phyloP scores from a whole-genome alignment of 1,140 invertebrate species.

The Planococcus citri region DNA sequence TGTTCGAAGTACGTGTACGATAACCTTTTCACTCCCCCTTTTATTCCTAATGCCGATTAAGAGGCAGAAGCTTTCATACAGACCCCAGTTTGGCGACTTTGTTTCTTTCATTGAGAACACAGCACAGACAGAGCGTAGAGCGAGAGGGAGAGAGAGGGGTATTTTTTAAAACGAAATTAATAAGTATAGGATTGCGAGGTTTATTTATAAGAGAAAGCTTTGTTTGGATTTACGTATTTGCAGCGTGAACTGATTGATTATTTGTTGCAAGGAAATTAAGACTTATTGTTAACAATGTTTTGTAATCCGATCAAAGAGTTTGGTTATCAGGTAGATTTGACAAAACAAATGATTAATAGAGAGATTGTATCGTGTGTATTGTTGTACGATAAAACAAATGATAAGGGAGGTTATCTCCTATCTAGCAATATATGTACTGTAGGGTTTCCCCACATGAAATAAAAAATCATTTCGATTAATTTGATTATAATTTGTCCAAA shows the following conservation, averaged over 20 bases:
- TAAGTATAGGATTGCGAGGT: neutral
- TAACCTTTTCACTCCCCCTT: neutral
- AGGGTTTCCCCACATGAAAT: too few species aligned
- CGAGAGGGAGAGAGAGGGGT: too few species aligned
- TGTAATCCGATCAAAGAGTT: neutral
- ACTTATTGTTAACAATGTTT: constrained; percentile 3
- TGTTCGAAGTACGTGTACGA: neutral
- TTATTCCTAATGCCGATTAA: neutral
- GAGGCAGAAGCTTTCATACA: neutral
- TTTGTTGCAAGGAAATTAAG: neutral
- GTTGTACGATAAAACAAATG: too few species aligned
- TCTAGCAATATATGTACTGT: too few species aligned
- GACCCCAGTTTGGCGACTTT: neutral
- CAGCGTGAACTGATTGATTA: neutral
- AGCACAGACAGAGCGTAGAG: too few species aligned
- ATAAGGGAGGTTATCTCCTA: too few species aligned
- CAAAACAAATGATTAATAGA: neutral
- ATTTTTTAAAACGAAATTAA: neutral
- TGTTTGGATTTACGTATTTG: neutral
- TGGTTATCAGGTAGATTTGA: neutral
- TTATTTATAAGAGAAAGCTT: neutral
- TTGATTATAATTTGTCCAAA: too few species aligned
- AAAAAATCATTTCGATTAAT: too few species aligned
- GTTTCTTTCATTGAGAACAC: neutral
- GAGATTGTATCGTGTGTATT: neutral